These are phyloP conservation scores for Neolamprologus hecqui DNA, from an alignment of 2,113 vertebrate genomes.

Conservation along the genomic window DNA sequence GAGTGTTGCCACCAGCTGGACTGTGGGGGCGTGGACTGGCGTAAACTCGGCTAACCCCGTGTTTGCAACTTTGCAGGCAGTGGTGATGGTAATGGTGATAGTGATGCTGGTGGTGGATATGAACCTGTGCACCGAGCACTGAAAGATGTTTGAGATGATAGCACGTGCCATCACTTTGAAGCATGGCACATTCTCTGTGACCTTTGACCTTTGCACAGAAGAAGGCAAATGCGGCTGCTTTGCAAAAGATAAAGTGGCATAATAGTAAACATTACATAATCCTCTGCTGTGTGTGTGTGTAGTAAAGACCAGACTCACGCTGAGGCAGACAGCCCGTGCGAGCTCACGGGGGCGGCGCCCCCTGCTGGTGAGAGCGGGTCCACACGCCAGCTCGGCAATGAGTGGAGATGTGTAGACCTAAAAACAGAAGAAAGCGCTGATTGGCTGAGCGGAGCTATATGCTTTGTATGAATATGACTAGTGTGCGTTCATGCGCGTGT, in stretches of 20 bases:
- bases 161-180: neutral
- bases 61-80: constrained; percentile 53
- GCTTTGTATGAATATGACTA: neutral
- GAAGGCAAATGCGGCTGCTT: neutral
- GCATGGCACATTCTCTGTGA: neutral
- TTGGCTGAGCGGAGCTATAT: neutral
- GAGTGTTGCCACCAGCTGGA: constrained; percentile 83
- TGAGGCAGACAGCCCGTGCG: constrained; percentile 6
- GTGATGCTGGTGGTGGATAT: neutral
- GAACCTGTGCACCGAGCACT: neutral
- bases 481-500: neutral
- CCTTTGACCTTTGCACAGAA: neutral
- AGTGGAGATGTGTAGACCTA: neutral
- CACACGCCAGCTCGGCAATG: neutral
- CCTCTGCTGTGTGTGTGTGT: neutral
- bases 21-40: constrained; percentile 69
- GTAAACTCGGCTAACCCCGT: constrained; percentile 71
- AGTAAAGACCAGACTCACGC: constrained; percentile 24
- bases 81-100: neutral
- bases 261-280: constrained; percentile 70
- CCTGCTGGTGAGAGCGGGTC: constrained; percentile 25
- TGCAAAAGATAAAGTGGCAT: neutral
- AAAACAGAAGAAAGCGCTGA: neutral
- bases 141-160: neutral
- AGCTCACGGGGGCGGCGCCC: constrained; percentile 31